These are phyloP conservation scores for Anastrepha obliqua DNA, from an alignment of 1,140 invertebrate species.

Conservation along the genomic window DNA sequence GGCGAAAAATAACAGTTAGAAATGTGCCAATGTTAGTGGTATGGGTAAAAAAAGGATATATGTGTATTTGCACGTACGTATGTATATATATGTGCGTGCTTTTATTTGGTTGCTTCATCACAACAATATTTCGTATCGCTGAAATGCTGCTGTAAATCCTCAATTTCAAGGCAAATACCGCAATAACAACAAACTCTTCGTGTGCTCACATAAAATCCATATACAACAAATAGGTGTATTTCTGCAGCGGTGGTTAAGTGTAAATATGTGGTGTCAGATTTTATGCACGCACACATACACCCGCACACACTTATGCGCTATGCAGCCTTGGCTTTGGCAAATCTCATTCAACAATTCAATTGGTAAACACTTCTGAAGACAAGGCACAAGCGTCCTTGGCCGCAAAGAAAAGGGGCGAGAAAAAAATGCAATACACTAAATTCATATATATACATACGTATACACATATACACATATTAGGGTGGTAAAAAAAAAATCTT, in stretches of 20 bases:
- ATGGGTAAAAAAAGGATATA: too few species aligned
- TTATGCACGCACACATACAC: constrained; percentile 5
- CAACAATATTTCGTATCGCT: constrained; percentile 31
- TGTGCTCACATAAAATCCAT: not conserved
- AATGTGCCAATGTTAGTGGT: too few species aligned
- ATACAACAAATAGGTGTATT: constrained; percentile 10
- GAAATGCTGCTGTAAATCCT: constrained; percentile 13
- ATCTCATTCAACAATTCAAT: constrained; percentile 73
- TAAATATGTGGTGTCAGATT: constrained; percentile 20
- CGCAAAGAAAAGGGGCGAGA: not conserved
- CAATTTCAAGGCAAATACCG: constrained; percentile 48
- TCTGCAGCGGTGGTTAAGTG: constrained; percentile 4
- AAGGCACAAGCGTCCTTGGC: not conserved
- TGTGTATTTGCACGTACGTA: not conserved
- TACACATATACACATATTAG: too few species aligned
- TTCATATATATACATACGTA: not conserved
- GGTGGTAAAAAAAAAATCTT: too few species aligned
- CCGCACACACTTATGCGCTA: not conserved
- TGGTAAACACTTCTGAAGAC: constrained; percentile 68
- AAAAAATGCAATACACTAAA: not conserved
- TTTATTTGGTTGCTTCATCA: constrained; percentile 49
- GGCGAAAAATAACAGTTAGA: not conserved
- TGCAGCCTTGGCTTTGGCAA: constrained; percentile 56
- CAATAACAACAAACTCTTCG: constrained; percentile 33
- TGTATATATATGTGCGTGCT: not conserved